Evolutionary conservation across 2,113 vertebrate genomes (phyloP).

Genomic region (Tautogolabrus adspersus): DNA sequence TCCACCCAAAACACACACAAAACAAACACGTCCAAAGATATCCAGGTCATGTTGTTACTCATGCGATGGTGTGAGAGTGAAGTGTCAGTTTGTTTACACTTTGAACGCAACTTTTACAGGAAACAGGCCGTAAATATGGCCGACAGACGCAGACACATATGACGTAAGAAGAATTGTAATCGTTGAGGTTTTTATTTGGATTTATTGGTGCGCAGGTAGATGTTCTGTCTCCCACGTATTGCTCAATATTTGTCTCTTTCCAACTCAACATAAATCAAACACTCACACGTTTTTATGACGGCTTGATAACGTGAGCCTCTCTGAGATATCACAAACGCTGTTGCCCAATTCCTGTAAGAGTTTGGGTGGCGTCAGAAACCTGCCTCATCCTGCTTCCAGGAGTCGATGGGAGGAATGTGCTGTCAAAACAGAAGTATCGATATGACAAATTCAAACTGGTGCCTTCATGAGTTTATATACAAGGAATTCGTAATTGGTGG

Average conservation of each 20-base stretch:
- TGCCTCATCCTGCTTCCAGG: background rate
- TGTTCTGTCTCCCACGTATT: background rate
- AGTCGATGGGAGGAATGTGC: background rate
- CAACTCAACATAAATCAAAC: background rate
- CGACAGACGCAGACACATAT: slow-evolving; percentile 14
- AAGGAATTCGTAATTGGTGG: too few species aligned
- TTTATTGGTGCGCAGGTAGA: slow-evolving; percentile 22
- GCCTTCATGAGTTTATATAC: too few species aligned
- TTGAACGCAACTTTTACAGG: slow-evolving; percentile 7
- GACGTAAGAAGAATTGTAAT: background rate
- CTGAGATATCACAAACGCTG: background rate
- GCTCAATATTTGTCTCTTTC: slow-evolving; percentile 4
- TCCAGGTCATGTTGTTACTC: slow-evolving; percentile 57
- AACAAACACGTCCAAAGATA: slow-evolving; percentile 39
- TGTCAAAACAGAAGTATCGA: background rate
- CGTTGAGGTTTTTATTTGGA: background rate
- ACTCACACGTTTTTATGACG: background rate
- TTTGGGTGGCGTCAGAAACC: background rate
- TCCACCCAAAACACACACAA: slow-evolving; percentile 43
- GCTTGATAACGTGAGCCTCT: background rate
- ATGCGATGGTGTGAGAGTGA: background rate
- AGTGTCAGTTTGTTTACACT: background rate
- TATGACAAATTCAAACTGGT: background rate
- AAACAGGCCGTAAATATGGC: background rate
- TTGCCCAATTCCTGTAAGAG: background rate